Percentiles rank a stretch among this genome's conserved stretches.
Conservation (phyloP, 2,888 invertebrate genomes). For the Cantharis rustica region DNA sequence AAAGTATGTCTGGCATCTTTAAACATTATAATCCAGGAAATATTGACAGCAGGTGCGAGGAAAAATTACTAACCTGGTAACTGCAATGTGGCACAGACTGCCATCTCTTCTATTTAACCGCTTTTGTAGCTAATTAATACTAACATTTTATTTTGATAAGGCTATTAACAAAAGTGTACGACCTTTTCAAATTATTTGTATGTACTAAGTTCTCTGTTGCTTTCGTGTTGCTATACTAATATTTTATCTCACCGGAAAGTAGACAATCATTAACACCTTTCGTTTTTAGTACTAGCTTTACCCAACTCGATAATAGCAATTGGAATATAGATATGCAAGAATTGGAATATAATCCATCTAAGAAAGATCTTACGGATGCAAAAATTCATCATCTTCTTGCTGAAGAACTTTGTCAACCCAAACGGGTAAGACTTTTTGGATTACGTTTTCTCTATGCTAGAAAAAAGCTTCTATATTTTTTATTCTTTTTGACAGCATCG, state of each 20-base stretch:
- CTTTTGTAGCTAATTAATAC: background rate
- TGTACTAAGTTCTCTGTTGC: background rate
- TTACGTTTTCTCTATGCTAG: background rate
- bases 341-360: conserved; percentile 88
- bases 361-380: conserved; percentile 92
- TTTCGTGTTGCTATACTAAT: background rate
- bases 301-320: conserved; percentile 81
- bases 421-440: conserved; percentile 67
- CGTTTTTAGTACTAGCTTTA: conserved; percentile 75
- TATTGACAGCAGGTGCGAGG: conserved; percentile 81
- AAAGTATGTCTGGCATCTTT: conserved; percentile 90
- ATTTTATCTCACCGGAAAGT: background rate
- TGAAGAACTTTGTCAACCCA: conserved; percentile 86
- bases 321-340: conserved; percentile 95
- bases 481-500: conserved; percentile 70
- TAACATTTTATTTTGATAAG: background rate
- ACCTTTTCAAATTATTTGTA: background rate
- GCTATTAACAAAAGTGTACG: background rate
- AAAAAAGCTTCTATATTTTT: background rate
- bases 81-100: conserved; percentile 55
- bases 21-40: conserved; percentile 85
- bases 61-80: conserved; percentile 62
- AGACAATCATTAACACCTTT: no score
- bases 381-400: conserved; percentile 90
- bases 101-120: conserved; percentile 25